phyloP scores from a whole-genome alignment of 1,140 invertebrate species.

The Delia radicum region DNA sequence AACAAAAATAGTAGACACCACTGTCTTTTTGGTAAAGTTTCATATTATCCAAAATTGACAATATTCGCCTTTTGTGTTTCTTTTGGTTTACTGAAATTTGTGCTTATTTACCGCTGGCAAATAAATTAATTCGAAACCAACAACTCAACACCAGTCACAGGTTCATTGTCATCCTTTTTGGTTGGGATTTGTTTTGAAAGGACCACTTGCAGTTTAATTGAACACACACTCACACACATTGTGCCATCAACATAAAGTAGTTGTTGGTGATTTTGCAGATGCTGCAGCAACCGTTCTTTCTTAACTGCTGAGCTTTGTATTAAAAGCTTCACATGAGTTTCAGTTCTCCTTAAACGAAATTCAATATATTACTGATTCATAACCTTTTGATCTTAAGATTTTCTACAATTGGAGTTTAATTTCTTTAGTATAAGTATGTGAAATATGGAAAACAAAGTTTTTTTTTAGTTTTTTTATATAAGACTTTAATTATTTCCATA shows the following conservation, averaged over 20 bases:
- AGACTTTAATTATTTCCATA: too few species aligned
- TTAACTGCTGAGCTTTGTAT: not conserved
- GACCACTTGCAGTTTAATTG: not conserved
- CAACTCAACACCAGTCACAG: conserved; percentile 28
- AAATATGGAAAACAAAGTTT: too few species aligned
- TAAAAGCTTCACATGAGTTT: not conserved
- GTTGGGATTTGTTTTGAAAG: not conserved
- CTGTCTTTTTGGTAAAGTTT: too few species aligned
- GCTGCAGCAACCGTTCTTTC: not conserved
- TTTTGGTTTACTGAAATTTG: not conserved
- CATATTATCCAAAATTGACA: too few species aligned
- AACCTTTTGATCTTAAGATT: not conserved
- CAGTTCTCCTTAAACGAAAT: not conserved
- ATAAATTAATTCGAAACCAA: conserved; percentile 28
- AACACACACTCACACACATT: too few species aligned
- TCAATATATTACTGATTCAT: not conserved
- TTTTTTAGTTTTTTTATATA: too few species aligned
- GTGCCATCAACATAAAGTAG: too few species aligned
- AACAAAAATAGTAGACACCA: too few species aligned
- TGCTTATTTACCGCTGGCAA: conserved; percentile 5
- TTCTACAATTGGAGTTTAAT: not conserved
- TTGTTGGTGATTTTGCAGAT: too few species aligned
- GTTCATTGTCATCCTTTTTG: not conserved
- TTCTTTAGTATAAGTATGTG: too few species aligned
- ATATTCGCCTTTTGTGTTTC: too few species aligned